Evolutionary conservation across 2,113 vertebrate species (phyloP).

Genomic region (Pyxicephalus adspersus): DNA sequence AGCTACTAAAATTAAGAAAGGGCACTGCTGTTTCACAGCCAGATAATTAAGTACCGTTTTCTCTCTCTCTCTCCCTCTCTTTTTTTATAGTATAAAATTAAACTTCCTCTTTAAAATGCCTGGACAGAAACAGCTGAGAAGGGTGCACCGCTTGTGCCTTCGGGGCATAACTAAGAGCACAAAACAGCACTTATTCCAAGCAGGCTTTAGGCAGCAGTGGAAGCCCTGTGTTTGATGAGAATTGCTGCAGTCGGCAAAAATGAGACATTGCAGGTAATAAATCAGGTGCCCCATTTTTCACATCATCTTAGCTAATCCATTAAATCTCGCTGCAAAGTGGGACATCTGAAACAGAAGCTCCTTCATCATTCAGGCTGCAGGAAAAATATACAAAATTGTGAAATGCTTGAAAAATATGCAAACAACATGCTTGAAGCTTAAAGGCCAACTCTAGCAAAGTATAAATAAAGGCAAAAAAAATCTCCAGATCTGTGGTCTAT

Average conservation of each 20-base stretch:
- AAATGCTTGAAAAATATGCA: conserved; percentile 58
- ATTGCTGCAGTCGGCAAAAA: conserved; percentile 73
- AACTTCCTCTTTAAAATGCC: conserved; percentile 83
- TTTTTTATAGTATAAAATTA: conserved; percentile 85
- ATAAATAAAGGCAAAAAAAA: background rate
- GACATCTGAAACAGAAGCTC: conserved; percentile 73
- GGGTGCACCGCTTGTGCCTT: conserved; percentile 71
- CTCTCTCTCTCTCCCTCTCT: conserved; percentile 71
- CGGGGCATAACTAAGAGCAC: conserved; percentile 70
- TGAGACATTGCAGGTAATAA: conserved; percentile 74
- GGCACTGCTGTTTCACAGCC: conserved; percentile 80
- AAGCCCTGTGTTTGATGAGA: conserved; percentile 68
- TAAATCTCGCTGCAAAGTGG: conserved; percentile 77
- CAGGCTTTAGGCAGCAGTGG: conserved; percentile 66
- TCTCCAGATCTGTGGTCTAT: background rate
- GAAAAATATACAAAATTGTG: conserved; percentile 62
- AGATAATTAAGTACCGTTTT: conserved; percentile 83
- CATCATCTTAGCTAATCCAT: conserved; percentile 79
- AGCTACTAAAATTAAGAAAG: conserved; percentile 85
- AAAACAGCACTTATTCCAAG: conserved; percentile 78
- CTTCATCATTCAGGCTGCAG: conserved; percentile 58
- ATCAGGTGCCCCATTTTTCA: conserved; percentile 81
- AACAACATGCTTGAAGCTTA: conserved; percentile 6
- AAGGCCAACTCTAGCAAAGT: background rate
- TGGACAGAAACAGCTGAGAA: conserved; percentile 71